Evolutionary conservation across 2,888 invertebrate genomes (phyloP).

Genomic region (Micropterix aruncella): DNA sequence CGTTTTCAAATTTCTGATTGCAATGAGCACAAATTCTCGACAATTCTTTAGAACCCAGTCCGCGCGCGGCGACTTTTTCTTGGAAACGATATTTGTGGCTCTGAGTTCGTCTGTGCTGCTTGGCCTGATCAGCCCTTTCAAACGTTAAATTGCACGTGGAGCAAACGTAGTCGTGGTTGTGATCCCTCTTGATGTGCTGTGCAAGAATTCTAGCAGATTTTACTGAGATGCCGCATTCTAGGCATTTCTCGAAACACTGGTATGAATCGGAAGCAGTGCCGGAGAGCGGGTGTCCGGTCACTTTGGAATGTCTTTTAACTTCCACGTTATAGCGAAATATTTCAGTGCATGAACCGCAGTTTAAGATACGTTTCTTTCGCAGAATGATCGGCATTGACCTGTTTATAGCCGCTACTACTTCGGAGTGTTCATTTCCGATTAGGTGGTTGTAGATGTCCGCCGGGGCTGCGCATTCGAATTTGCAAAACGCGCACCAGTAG

Average conservation of each 20-base stretch:
- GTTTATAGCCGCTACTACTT: conserved; percentile 62
- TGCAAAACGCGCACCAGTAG: conserved; percentile 63
- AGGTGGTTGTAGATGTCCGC: conserved; percentile 56
- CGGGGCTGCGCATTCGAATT: conserved; percentile 48
- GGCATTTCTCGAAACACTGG: conserved; percentile 48
- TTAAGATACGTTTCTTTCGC: conserved; percentile 45
- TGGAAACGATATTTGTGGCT: conserved; percentile 48
- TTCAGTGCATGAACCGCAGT: conserved; percentile 51
- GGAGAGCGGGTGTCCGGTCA: conserved; percentile 32
- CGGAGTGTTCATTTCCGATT: conserved; percentile 48
- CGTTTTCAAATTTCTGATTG: conserved; percentile 29
- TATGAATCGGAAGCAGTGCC: conserved; percentile 48
- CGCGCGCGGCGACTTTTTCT: conserved; percentile 25
- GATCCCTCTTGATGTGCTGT: conserved; percentile 47
- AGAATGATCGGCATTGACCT: conserved; percentile 70
- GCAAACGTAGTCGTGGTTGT: conserved; percentile 50
- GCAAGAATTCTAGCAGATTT: conserved; percentile 51
- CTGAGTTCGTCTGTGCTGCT: conserved; percentile 48
- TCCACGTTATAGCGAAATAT: conserved; percentile 65
- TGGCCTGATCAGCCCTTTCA: conserved; percentile 41
- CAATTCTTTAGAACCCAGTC: conserved; percentile 23
- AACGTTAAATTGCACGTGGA: conserved; percentile 53
- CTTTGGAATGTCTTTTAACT: conserved; percentile 44
- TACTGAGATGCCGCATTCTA: conserved; percentile 41
- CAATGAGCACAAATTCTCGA: conserved; percentile 48